Evolutionary conservation across 2,888 invertebrate species (phyloP).

Genomic region (Congeria kusceri): DNA sequence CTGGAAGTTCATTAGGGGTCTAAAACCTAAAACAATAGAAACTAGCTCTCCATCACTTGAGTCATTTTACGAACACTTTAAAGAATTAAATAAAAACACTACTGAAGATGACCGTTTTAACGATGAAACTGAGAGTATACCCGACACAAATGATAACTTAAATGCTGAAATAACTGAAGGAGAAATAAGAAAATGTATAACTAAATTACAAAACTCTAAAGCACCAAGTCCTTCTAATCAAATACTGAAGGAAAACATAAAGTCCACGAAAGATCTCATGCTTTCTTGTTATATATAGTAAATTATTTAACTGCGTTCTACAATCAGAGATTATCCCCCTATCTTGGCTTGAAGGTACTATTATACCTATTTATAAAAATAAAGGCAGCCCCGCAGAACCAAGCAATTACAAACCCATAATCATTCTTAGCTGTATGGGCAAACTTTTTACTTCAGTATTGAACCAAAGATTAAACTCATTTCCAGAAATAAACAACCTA

Average conservation of each 20-base stretch:
- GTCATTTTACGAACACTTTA: constrained; percentile 26
- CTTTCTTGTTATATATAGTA: too few relatives aligned
- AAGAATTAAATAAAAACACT: not conserved
- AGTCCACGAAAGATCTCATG: constrained; percentile 1
- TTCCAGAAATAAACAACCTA: too few relatives aligned
- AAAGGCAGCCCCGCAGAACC: not conserved
- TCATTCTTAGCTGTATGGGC: constrained; percentile 6
- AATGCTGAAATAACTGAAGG: not conserved
- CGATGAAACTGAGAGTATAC: not conserved
- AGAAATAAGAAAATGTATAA: too few relatives aligned
- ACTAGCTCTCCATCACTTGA: not conserved
- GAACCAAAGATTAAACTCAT: too few relatives aligned
- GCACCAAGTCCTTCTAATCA: not conserved
- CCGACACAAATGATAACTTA: not conserved
- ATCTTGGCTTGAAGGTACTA: not conserved
- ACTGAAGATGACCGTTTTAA: not conserved
- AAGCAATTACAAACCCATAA: constrained; percentile 34
- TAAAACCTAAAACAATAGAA: constrained; percentile 14
- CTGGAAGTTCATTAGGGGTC: constrained; percentile 27
- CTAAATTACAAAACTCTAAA: not conserved
- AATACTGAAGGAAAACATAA: constrained; percentile 19
- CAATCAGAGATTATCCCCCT: too few relatives aligned
- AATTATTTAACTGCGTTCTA: too few relatives aligned
- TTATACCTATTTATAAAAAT: constrained; percentile 18
- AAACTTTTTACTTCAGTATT: too few relatives aligned